These are phyloP conservation scores for Alces alces DNA, from an alignment of 2,113 vertebrate genomes.

Conservation along the genomic window DNA sequence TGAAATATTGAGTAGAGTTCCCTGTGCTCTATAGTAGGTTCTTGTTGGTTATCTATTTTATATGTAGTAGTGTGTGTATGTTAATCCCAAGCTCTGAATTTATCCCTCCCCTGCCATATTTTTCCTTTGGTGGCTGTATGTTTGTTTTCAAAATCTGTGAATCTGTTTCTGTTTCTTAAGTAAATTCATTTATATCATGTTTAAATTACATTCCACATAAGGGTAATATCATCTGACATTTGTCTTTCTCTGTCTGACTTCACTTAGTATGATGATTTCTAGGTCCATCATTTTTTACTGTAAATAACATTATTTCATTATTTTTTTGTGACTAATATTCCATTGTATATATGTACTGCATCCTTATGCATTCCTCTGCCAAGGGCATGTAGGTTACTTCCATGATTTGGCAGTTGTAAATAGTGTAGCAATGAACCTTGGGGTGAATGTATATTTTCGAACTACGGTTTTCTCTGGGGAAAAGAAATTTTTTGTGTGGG, in stretches of 20 bases:
- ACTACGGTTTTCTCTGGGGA: neutral
- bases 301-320: neutral
- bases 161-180: neutral
- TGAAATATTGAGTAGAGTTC: neutral
- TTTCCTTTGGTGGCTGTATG: neutral
- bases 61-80: neutral
- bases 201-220: neutral
- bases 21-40: neutral
- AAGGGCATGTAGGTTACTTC: neutral
- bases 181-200: neutral
- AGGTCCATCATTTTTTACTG: neutral
- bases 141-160: neutral
- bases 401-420: neutral
- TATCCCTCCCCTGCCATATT: neutral
- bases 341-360: neutral
- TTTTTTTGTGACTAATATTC: neutral
- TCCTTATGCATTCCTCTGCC: neutral
- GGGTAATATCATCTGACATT: neutral
- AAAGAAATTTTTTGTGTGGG: neutral
- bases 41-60: neutral
- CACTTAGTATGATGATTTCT: neutral
- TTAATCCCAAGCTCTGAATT: neutral
- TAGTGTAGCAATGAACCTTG: neutral
- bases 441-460: rapidly evolving
- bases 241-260: neutral